These are phyloP conservation scores for Plagodis dolabraria DNA, from an alignment of 2,888 invertebrate genomes.

Conservation along the genomic window DNA sequence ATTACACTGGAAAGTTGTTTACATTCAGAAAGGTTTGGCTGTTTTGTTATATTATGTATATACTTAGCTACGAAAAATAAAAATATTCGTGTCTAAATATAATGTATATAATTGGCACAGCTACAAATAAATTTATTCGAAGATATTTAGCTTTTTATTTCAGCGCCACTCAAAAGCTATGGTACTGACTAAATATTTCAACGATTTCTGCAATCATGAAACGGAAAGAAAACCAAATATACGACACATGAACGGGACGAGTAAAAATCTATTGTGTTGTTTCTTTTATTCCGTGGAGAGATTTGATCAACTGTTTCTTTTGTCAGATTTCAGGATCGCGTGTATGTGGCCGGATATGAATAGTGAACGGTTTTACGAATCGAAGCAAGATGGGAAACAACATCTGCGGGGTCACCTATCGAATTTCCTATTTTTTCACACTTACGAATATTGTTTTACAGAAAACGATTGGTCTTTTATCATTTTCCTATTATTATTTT, in stretches of 20 bases:
- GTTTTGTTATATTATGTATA: too few species aligned
- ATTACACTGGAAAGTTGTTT: too few species aligned
- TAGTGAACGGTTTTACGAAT: constrained; percentile 9
- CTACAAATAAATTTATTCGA: too few species aligned
- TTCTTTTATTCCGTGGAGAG: constrained; percentile 22
- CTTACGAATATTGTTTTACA: too few species aligned
- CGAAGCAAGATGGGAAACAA: constrained; percentile 16
- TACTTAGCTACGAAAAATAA: too few species aligned
- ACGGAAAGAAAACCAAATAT: constrained; percentile 13
- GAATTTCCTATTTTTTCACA: too few species aligned
- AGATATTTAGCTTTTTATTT: too few species aligned
- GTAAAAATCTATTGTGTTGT: constrained; percentile 23
- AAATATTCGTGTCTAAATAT: too few species aligned
- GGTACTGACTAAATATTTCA: constrained; percentile 1
- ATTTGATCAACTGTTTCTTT: constrained; percentile 28
- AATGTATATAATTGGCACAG: too few species aligned
- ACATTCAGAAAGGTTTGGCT: too few species aligned
- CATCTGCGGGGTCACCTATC: constrained; percentile 6
- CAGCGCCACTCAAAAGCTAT: neutral
- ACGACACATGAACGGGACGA: constrained; percentile 13
- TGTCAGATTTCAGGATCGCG: constrained; percentile 15
- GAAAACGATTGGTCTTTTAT: too few species aligned
- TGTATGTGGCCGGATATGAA: constrained; percentile 13
- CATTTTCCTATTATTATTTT: too few species aligned
- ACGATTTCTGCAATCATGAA: neutral